Evolutionary conservation across 23 tunicate genomes (phyloP).

Genomic region (Styela plicata): DNA sequence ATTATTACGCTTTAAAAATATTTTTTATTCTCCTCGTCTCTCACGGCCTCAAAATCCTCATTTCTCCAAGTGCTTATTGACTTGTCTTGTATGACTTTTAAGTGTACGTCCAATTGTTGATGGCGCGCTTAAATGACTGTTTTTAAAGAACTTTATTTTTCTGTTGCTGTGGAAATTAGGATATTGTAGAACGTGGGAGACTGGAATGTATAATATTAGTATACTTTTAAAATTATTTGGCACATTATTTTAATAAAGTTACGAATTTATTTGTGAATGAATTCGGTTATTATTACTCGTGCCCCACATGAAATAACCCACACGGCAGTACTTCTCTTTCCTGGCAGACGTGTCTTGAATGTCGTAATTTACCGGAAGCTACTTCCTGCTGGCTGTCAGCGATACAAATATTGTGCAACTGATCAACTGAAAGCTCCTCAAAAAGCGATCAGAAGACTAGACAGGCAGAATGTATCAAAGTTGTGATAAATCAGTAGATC

Average conservation of each 20-base stretch:
- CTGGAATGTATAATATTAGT: neutral
- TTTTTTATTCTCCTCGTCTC: neutral
- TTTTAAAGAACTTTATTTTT: neutral
- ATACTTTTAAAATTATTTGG: neutral
- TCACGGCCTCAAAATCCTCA: conserved; percentile 26
- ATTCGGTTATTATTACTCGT: neutral
- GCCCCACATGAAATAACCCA: conserved; percentile 5
- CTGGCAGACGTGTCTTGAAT: conserved; percentile 22
- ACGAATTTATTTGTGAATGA: neutral
- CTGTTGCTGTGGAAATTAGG: conserved; percentile 34
- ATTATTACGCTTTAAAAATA: neutral
- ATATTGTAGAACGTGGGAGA: conserved; percentile 16
- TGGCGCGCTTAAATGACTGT: conserved; percentile 7
- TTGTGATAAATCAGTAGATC: neutral
- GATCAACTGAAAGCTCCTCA: conserved; percentile 15
- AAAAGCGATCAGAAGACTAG: conserved; percentile 35
- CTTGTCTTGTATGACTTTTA: neutral
- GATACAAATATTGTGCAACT: conserved; percentile 6
- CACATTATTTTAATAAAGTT: neutral
- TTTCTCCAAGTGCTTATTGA: conserved; percentile 24
- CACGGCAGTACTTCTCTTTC: conserved; percentile 40
- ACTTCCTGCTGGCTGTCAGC: neutral
- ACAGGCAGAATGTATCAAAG: conserved; percentile 13
- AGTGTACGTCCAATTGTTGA: conserved; percentile 6
- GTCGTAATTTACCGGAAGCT: neutral